These are phyloP conservation scores for Heliconius hermathena DNA, from an alignment of 1,140 invertebrate genomes.

Conservation along the genomic window DNA sequence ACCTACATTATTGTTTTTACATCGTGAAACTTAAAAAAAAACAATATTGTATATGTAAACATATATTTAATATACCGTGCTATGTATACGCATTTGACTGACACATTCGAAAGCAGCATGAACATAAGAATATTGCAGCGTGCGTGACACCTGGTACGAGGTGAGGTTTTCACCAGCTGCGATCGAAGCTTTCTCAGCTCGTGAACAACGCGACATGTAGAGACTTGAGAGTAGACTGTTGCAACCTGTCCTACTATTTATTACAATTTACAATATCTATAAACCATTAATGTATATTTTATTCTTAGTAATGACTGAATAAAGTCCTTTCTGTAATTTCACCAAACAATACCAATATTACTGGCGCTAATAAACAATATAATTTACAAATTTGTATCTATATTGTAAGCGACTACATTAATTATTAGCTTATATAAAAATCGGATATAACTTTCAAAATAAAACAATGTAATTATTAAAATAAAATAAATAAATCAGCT, in stretches of 20 bases:
- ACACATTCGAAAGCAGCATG: conserved; percentile 51
- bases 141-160: conserved; percentile 60
- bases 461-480: too few relatives aligned
- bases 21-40: too few relatives aligned
- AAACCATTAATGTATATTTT: too few relatives aligned
- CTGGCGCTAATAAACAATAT: not conserved
- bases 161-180: conserved; percentile 67
- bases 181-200: conserved; percentile 68
- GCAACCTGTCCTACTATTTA: conserved; percentile 26
- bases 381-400: too few relatives aligned
- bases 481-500: too few relatives aligned
- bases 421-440: too few relatives aligned
- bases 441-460: too few relatives aligned
- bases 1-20: too few relatives aligned
- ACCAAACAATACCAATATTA: not conserved
- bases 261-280: conserved; percentile 12
- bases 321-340: not conserved
- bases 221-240: conserved; percentile 33
- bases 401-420: too few relatives aligned
- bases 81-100: conserved; percentile 36
- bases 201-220: conserved; percentile 48
- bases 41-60: not conserved
- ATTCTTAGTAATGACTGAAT: too few relatives aligned
- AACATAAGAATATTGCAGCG: conserved; percentile 50
- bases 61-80: not conserved